Percentiles rank a stretch among this genome's conserved stretches.
phyloP scores from a whole-genome alignment of 2,888 invertebrate species.

The Macrophya annulata region DNA sequence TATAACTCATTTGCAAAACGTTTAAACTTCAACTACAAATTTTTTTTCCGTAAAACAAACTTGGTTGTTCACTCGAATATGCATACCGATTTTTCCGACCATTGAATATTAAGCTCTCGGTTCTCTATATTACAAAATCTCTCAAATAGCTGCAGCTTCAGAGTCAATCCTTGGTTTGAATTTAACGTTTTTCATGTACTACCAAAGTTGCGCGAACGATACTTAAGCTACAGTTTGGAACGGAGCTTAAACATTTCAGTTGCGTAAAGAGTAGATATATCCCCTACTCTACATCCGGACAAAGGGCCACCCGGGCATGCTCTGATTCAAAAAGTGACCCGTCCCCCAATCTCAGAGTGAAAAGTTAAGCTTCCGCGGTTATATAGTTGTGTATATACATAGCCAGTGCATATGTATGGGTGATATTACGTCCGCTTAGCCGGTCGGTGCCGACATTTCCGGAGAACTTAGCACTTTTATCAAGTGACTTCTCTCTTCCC shows the following conservation, averaged over 20 bases:
- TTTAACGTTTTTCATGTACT: too few species aligned
- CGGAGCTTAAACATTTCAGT: not conserved
- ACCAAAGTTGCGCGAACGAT: not conserved
- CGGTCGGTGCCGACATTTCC: not conserved
- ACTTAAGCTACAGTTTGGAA: not conserved
- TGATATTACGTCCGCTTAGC: conserved; percentile 14
- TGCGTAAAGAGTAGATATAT: not conserved
- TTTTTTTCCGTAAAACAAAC: too few species aligned
- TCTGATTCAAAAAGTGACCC: not conserved
- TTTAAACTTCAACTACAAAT: too few species aligned
- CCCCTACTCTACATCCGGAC: not conserved
- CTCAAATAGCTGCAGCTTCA: too few species aligned
- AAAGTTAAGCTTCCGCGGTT: not conserved
- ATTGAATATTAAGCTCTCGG: too few species aligned
- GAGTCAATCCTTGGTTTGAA: too few species aligned
- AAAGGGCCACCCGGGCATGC: not conserved
- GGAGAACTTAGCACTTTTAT: conserved; percentile 12
- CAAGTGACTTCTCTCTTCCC: conserved; percentile 9
- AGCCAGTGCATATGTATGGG: conserved; percentile 1
- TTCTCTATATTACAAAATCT: too few species aligned
- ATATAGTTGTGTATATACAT: not conserved
- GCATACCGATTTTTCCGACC: too few species aligned
- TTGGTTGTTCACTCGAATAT: too few species aligned
- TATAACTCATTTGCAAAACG: too few species aligned
- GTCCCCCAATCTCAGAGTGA: not conserved